Conservation (phyloP, 2,113 vertebrate species). For the Strix uralensis region DNA sequence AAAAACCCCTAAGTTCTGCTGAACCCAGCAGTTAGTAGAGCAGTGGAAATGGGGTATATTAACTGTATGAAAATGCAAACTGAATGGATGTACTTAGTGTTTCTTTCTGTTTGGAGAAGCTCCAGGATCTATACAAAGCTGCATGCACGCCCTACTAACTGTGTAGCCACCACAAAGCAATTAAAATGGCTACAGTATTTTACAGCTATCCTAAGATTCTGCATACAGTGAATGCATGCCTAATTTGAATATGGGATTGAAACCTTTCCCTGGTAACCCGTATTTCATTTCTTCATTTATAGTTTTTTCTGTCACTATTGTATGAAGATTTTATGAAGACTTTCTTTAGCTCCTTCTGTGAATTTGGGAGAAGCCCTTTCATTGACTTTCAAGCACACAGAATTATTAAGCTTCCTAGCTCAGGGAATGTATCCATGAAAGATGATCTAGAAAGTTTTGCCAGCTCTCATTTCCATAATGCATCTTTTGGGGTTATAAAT, state of each 20-base stretch:
- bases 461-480: constrained; percentile 17
- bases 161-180: not conserved
- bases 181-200: not conserved
- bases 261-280: not conserved
- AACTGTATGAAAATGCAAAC: not conserved
- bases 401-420: not conserved
- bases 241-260: not conserved
- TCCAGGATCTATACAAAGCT: not conserved
- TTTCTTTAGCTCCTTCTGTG: not conserved
- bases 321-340: not conserved
- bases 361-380: not conserved
- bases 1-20: not conserved
- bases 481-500: not conserved
- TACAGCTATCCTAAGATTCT: not conserved
- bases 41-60: not conserved
- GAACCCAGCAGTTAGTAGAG: not conserved
- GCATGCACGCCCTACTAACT: not conserved
- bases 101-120: not conserved
- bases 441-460: not conserved
- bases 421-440: not conserved
- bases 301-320: not conserved
- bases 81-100: not conserved
- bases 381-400: not conserved
- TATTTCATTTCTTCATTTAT: not conserved
- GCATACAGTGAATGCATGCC: not conserved